Evolutionary conservation across 2,797 vertebrate species (phyloP).

Genomic region (Lacerta viridis): DNA sequence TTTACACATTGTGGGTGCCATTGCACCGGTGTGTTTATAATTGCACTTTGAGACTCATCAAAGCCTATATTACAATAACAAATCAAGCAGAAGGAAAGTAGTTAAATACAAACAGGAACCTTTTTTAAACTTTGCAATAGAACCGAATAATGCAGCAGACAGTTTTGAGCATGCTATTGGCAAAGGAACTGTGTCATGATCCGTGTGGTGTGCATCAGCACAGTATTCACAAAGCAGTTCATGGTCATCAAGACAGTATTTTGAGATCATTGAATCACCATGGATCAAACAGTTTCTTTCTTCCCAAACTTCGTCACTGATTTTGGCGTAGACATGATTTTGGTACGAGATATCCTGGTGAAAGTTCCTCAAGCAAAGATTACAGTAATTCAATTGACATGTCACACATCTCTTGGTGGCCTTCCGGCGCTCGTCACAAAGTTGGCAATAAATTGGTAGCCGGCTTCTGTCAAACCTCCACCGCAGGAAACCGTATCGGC

Average conservation of each 20-base stretch:
- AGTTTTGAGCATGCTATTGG: constrained; percentile 58
- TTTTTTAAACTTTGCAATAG: constrained; percentile 77
- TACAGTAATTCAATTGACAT: constrained; percentile 74
- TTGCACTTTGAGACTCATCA: background rate
- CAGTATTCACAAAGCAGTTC: constrained; percentile 71
- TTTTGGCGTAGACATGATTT: constrained; percentile 74
- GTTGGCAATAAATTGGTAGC: constrained; percentile 64
- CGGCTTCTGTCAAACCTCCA: constrained; percentile 73
- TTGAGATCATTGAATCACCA: constrained; percentile 62
- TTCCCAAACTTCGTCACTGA: constrained; percentile 62
- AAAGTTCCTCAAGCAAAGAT: constrained; percentile 67
- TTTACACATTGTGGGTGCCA: background rate
- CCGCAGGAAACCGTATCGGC: constrained; percentile 65
- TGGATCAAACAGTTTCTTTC: constrained; percentile 73
- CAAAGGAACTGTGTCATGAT: constrained; percentile 68
- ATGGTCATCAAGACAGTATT: constrained; percentile 73
- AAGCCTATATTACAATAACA: constrained; percentile 17
- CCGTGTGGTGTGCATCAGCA: constrained; percentile 62
- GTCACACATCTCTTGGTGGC: constrained; percentile 73
- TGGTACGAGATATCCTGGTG: constrained; percentile 65
- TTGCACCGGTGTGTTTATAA: background rate
- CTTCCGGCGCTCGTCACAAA: constrained; percentile 55
- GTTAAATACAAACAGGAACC: constrained; percentile 59
- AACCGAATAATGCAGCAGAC: constrained; percentile 69
- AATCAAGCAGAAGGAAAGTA: constrained; percentile 16